phyloP scores from a whole-genome alignment of 2,888 invertebrate species.

The Adineta ricciae region DNA sequence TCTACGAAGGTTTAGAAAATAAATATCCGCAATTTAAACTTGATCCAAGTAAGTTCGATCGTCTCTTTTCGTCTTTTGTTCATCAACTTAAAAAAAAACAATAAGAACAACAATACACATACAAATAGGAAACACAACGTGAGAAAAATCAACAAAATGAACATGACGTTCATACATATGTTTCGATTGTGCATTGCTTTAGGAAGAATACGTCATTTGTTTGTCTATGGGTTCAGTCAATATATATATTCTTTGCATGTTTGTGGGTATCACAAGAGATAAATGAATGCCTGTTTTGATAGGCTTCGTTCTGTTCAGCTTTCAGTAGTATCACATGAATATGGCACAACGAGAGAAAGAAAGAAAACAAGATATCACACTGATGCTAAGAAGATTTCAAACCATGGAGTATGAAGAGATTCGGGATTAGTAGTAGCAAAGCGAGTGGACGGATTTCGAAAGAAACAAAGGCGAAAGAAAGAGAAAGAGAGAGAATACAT shows the following conservation, averaged over 20 bases:
- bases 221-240: no score
- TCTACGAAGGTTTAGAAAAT: conserved; percentile 66
- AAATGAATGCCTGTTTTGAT: not conserved
- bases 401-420: not conserved
- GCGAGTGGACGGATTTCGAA: not conserved
- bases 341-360: not conserved
- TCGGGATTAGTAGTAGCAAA: not conserved
- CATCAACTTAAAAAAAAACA: not conserved
- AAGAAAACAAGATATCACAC: not conserved
- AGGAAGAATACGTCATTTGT: not conserved
- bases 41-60: conserved; percentile 53
- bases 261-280: not conserved
- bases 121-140: not conserved
- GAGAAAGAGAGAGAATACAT: not conserved
- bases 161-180: not conserved
- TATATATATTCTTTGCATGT: not conserved
- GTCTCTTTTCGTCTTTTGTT: no score
- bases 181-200: not conserved
- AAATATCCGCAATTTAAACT: conserved; percentile 64
- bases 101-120: not conserved
- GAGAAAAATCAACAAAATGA: not conserved
- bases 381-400: not conserved
- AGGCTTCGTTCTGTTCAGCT: not conserved
- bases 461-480: not conserved
- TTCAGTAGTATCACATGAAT: not conserved